Percentiles rank a stretch among this genome's conserved stretches.
Conservation (phyloP, 1,140 invertebrate species). For the Amyelois transitella region DNA sequence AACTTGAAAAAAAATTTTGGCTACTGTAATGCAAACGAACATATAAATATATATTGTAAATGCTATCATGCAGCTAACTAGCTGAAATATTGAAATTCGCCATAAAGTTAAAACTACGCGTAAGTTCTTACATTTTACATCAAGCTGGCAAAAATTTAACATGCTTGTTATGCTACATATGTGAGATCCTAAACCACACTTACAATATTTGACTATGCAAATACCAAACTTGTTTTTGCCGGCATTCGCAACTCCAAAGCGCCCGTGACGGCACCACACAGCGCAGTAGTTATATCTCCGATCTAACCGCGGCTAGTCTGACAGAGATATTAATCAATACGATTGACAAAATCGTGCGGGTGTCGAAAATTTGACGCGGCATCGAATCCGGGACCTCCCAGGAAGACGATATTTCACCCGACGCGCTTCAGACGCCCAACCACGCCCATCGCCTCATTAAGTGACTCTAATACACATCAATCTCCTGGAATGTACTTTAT, state of each 20-base stretch:
- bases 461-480: conserved; percentile 59
- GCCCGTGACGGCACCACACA: conserved; percentile 20
- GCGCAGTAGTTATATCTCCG: conserved; percentile 36
- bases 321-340: conserved; percentile 56
- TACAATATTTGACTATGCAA: neutral
- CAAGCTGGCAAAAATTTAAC: too few relatives aligned
- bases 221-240: conserved; percentile 10
- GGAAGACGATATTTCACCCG: conserved; percentile 64
- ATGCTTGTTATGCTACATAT: too few relatives aligned
- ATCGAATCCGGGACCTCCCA: conserved; percentile 57
- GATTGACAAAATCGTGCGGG: conserved; percentile 69
- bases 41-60: too few relatives aligned
- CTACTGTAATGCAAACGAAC: too few relatives aligned
- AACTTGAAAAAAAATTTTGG: too few relatives aligned
- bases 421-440: conserved; percentile 42
- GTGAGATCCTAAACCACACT: too few relatives aligned
- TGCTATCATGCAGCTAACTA: too few relatives aligned
- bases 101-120: too few relatives aligned
- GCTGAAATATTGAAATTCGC: too few relatives aligned
- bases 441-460: conserved; percentile 65
- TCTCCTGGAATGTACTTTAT: conserved; percentile 21
- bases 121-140: too few relatives aligned
- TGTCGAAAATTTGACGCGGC: conserved; percentile 63
- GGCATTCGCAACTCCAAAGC: conserved; percentile 13
- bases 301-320: conserved; percentile 30